Conservation (phyloP, 2,113 vertebrate genomes). For the Triplophysa rosa region DNA sequence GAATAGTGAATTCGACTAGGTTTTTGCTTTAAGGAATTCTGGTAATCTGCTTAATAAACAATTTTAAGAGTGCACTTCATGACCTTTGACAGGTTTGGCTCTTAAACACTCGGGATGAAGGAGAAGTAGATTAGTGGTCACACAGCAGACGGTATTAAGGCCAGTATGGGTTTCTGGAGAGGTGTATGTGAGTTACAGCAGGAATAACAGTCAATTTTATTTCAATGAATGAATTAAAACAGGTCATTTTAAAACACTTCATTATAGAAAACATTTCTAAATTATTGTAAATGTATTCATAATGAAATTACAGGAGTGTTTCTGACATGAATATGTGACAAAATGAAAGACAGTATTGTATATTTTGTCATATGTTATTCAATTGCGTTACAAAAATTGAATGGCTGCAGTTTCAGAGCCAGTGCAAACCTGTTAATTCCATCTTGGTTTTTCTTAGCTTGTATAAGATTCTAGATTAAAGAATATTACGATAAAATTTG, state of each 20-base stretch:
- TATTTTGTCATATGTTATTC: slow-evolving; percentile 35
- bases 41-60: slow-evolving; percentile 16
- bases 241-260: background rate
- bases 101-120: slow-evolving; percentile 12
- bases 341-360: background rate
- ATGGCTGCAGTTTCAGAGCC: too few species aligned
- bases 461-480: background rate
- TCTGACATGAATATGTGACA: background rate
- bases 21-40: background rate
- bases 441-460: background rate
- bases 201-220: background rate
- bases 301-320: background rate
- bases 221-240: background rate
- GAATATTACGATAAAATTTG: slow-evolving; percentile 1
- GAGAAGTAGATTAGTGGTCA: slow-evolving; percentile 34
- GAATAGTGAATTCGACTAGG: background rate
- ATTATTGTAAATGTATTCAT: background rate
- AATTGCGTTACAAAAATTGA: background rate
- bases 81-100: slow-evolving; percentile 20
- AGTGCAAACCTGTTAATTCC: too few species aligned
- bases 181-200: slow-evolving; percentile 4
- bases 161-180: background rate
- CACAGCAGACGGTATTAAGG: background rate
- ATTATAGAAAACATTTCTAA: background rate
- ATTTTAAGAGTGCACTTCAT: background rate